Percentiles rank a stretch among this genome's conserved stretches.
phyloP scores from a whole-genome alignment of 2,797 vertebrate species.

The Crenichthys baileyi region DNA sequence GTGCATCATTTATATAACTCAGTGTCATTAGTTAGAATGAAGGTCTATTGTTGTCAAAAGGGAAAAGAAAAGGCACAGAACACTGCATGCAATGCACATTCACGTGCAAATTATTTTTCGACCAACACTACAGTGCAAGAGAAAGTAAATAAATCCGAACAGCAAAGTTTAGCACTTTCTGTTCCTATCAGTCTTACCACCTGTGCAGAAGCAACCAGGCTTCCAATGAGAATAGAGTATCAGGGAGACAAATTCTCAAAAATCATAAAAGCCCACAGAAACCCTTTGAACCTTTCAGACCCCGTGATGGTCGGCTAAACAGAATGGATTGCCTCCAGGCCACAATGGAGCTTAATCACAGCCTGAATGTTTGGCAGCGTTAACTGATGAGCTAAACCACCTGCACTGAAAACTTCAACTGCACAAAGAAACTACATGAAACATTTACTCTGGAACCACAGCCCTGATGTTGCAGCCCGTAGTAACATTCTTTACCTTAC shows the following conservation, averaged over 20 bases:
- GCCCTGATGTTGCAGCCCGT: neutral
- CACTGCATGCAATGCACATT: neutral
- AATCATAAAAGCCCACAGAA: constrained; percentile 42
- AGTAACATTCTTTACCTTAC: neutral
- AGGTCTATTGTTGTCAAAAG: constrained; percentile 13
- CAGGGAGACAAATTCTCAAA: constrained; percentile 30
- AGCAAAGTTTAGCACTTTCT: constrained; percentile 18
- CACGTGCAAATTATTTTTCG: constrained; percentile 22
- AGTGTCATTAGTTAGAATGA: constrained; percentile 5
- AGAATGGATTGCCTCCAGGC: constrained; percentile 51
- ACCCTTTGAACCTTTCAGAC: constrained; percentile 46
- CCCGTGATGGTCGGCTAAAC: constrained; percentile 54
- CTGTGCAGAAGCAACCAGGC: constrained; percentile 35
- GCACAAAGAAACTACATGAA: constrained; percentile 30
- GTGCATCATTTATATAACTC: constrained; percentile 20
- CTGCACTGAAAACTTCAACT: constrained; percentile 20
- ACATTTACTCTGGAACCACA: constrained; percentile 16
- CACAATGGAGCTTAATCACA: constrained; percentile 56
- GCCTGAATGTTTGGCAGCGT: constrained; percentile 42
- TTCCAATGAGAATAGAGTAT: constrained; percentile 20
- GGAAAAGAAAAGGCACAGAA: constrained; percentile 14
- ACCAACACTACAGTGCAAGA: neutral
- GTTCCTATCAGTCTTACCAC: constrained; percentile 50
- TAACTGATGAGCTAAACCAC: constrained; percentile 37
- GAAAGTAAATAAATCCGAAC: constrained; percentile 12